These are phyloP conservation scores for Siphlonurus alternatus DNA, from an alignment of 2,888 invertebrate genomes.

Conservation along the genomic window DNA sequence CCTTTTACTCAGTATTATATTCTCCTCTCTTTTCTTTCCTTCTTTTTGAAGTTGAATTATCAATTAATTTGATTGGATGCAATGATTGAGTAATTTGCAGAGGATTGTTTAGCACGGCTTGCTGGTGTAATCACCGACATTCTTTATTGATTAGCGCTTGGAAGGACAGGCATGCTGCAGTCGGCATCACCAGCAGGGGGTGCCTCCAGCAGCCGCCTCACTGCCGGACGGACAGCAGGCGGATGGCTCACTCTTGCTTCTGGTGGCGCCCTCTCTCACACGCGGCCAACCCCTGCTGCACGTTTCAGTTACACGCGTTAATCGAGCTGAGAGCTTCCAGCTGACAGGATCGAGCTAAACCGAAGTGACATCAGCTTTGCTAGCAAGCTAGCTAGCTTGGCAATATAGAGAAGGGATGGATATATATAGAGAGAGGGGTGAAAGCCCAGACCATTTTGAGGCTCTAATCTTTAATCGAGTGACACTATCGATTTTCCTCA, in stretches of 20 bases:
- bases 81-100: conserved; percentile 1
- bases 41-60: background rate
- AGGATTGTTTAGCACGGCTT: background rate
- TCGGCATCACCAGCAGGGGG: too few relatives aligned
- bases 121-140: background rate
- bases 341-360: background rate
- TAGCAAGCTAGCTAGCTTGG: background rate
- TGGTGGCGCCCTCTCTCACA: too few relatives aligned
- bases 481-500: background rate
- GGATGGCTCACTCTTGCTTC: too few relatives aligned
- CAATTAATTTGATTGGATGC: conserved; percentile 1
- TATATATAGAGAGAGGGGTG: background rate
- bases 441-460: background rate
- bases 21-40: background rate
- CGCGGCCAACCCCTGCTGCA: background rate
- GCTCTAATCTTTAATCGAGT: background rate
- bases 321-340: background rate
- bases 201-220: too few relatives aligned
- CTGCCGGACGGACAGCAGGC: too few relatives aligned
- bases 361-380: background rate
- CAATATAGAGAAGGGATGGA: background rate
- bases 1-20: too few relatives aligned
- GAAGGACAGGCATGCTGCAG: background rate
- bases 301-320: background rate
- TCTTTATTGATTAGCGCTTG: background rate